Evolutionary conservation across 2,113 vertebrate genomes (phyloP).

Genomic region (Delphinapterus leucas): DNA sequence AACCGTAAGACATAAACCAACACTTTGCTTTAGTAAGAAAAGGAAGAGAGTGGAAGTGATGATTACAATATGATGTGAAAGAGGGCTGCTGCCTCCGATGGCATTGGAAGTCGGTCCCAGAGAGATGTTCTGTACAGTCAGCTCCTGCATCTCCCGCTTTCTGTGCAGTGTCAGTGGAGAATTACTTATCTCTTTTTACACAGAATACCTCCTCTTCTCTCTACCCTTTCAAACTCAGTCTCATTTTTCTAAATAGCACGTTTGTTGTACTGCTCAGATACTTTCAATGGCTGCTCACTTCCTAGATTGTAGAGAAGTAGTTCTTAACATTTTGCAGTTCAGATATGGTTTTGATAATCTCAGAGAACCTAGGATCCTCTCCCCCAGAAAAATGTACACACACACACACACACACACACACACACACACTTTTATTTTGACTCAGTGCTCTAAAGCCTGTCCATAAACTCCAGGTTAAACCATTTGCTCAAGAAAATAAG

Average conservation of each 20-base stretch:
- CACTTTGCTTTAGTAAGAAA: neutral
- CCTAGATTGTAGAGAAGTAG: neutral
- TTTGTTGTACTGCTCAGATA: neutral
- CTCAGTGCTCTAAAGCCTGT: neutral
- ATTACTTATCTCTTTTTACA: neutral
- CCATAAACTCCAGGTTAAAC: neutral
- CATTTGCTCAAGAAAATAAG: neutral
- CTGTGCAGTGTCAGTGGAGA: neutral
- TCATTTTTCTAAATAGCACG: neutral
- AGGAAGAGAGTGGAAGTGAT: neutral
- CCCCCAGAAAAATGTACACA: neutral
- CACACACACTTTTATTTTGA: neutral
- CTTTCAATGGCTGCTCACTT: neutral
- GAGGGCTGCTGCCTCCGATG: fast-evolving
- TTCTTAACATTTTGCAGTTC: neutral
- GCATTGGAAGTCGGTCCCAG: neutral
- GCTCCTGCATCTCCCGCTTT: neutral
- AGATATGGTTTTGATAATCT: neutral
- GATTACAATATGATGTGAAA: neutral
- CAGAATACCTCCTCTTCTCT: neutral
- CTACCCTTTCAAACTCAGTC: neutral
- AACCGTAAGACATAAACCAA: neutral
- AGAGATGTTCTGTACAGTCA: fast-evolving
- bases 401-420: neutral
- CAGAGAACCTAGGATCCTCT: neutral